Base-by-base conservation (phyloP, 2,113 vertebrate species). In the Spea multiplicata region DNA sequence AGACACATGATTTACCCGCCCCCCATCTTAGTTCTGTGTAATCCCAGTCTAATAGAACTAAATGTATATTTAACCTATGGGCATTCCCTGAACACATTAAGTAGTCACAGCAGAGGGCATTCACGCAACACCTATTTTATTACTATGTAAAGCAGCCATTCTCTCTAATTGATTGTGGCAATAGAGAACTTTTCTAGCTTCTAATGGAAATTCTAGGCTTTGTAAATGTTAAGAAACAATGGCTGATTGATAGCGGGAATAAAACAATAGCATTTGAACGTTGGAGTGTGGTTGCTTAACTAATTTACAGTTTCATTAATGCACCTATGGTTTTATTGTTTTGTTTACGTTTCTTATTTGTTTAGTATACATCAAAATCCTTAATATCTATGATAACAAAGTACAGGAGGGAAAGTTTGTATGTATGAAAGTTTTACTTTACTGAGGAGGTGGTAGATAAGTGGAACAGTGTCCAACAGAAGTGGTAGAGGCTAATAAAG, bases 31-130 rank as follows among this genome's bases (percentile, higher is more conserved):
- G 46, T 55, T 53, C 17, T 16, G 7, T 59, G 6, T 13, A 8
- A 59, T 50, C 46, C 6, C 67, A 16, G 44, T 6, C 5, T 48
- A 8, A 49, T 61, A 64, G 44, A 30, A 61, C 62, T 75, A 75
- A 30, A 75, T 66, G 73, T 66, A 75, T 49, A 66, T 75, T 75
- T n/a, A 49, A n/a, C 13, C 9, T 50, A 6, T n/a, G 3, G 48
- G 14, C 47, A 70, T 70, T 70, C 67, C 6, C 2, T 70, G 67
- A 70, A 70, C 16, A 16, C 12, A 16, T 49, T 49, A 49, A 14
- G 4, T 45, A 13, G 55, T 59, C 50, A 53, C 55, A 59, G 9
- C 10, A 59, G 8, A 12, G 14, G 10, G 8, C 55, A 59, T 59
- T 13, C 6, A 8, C 14, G 10, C 14, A 13, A 8, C 55, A 59